Conservation (phyloP, 1,140 invertebrate species). For the Neuroterus valhalla region DNA sequence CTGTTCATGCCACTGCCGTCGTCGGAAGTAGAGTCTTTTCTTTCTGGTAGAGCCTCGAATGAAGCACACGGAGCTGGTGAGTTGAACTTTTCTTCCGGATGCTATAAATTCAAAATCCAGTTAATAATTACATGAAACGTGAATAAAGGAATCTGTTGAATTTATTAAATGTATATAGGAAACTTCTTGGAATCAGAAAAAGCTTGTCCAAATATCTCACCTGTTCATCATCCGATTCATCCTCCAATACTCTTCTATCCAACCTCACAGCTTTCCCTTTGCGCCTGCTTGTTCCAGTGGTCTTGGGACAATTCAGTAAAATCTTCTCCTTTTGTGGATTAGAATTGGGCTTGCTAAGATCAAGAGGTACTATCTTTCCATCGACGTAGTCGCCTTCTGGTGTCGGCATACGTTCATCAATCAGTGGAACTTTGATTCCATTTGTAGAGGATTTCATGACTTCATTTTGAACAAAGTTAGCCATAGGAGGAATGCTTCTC, state of each 20-base stretch:
- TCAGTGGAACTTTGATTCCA: background rate
- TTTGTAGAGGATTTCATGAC: background rate
- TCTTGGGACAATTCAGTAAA: conserved; percentile 14
- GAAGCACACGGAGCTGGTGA: no score
- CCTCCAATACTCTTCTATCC: conserved; percentile 76
- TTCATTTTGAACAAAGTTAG: background rate
- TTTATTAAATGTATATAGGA: no score
- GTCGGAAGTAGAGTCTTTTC: conserved; percentile 24
- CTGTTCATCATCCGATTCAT: conserved; percentile 72
- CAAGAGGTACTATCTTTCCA: conserved; percentile 69
- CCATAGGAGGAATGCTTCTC: background rate
- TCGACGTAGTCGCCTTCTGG: background rate
- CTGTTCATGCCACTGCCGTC: conserved; percentile 36
- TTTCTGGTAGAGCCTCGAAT: background rate
- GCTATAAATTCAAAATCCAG: background rate
- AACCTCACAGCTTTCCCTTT: conserved; percentile 88
- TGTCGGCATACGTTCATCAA: background rate
- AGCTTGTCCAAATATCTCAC: background rate
- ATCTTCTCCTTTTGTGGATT: background rate
- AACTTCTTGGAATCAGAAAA: background rate
- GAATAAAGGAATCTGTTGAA: background rate
- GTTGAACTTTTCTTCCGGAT: background rate
- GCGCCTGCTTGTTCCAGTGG: conserved; percentile 79
- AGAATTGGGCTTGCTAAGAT: conserved; percentile 73
- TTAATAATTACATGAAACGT: background rate